Base-by-base conservation (phyloP, 2,113 vertebrate genomes). In the Argyrosomus japonicus region DNA sequence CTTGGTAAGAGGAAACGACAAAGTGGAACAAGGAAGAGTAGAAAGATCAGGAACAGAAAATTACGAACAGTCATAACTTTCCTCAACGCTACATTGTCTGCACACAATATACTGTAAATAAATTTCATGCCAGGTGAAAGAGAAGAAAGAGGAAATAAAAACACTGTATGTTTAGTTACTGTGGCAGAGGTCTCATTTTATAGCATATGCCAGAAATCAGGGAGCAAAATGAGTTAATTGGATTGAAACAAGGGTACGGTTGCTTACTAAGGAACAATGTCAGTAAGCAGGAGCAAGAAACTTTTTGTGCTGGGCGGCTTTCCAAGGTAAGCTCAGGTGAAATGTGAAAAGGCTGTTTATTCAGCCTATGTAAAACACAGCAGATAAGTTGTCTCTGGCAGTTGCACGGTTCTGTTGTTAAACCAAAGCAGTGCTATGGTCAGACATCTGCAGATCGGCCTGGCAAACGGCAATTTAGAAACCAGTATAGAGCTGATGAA, bases 1-100 rank as follows among this genome's bases (percentile, higher is more conserved):
- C 89, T 96, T 3, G 96, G 96, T 97, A 90, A 93, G 95, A 21
- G 64, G 45, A 65, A 2, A 64, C 29, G 6, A 47, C 27, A 4
- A 18, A 7, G 40, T 29, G 6, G 36, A 62, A 56, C 25, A 40
- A 57, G 3, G 1, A 43, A 56, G 21, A 25, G 29, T 15, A 21
- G 56, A 62, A 48, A 51, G 11, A 32, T 2, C 60, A 53, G 36
- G 43, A 65, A 15, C 11, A 25, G 19, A 47, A 14, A 57, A 68
- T 50, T 71, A 45, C 1, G 0, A 17, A 45, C 12, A 25, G 40
- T 77, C 7, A 3, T 32, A 70, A 50, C 68, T 23, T 15, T 58
- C 17, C 50, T 60, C 32, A 21, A 58, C 11, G 23, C 12, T 43
- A 48, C 69, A 61, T 32, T 61, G 15, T 72, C 29, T 2, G 18